Evolutionary conservation across 1,140 invertebrate species (phyloP).

Genomic region (Drosophila subpulchrella): DNA sequence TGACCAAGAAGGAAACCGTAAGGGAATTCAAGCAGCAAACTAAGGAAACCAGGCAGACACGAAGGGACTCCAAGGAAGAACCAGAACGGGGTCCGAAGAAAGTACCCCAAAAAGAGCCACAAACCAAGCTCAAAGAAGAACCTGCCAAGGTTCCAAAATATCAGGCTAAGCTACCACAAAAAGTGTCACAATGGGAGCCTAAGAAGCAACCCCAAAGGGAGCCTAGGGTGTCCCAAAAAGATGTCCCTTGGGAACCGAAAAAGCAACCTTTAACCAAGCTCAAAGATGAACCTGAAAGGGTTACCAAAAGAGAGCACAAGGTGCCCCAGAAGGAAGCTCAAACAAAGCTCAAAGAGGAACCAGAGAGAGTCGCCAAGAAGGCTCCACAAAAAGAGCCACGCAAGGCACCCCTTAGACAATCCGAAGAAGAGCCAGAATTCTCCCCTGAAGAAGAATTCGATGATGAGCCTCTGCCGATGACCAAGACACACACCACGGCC

Average conservation of each 20-base stretch:
- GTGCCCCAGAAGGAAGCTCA: not conserved
- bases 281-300: conserved; percentile 13
- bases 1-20: conserved; percentile 10
- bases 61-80: conserved; percentile 14
- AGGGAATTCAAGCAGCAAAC: conserved; percentile 6
- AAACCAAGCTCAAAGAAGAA: conserved; percentile 11
- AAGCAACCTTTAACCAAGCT: conserved; percentile 1
- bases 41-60: conserved; percentile 19
- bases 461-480: conserved; percentile 66
- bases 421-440: conserved; percentile 15
- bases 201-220: conserved; percentile 18
- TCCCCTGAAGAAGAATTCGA: conserved; percentile 38
- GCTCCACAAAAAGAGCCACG: not conserved
- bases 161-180: conserved; percentile 10
- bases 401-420: conserved; percentile 1
- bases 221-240: not conserved
- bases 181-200: conserved; percentile 13
- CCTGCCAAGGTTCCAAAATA: conserved; percentile 7
- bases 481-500: conserved; percentile 66
- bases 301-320: conserved; percentile 1
- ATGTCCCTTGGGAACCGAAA: not conserved
- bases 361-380: not conserved
- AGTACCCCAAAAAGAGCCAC: not conserved
- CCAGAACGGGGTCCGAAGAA: not conserved
- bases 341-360: conserved; percentile 4